phyloP scores from a whole-genome alignment of 2,888 invertebrate species.

The Aphidoletes aphidimyza region DNA sequence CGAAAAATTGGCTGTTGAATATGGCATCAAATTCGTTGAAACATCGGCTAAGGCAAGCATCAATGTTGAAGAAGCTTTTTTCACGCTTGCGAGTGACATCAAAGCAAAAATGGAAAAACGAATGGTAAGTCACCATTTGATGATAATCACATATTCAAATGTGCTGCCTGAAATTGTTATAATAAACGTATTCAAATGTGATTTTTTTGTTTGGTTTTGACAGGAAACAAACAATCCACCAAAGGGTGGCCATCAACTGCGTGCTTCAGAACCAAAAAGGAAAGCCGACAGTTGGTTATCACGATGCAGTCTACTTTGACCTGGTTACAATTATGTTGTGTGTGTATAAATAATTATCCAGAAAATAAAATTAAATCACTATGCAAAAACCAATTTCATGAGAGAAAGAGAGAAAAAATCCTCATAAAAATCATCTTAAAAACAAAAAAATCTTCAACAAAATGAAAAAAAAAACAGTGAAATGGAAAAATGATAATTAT shows the following conservation, averaged over 20 bases:
- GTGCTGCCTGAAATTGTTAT: no score
- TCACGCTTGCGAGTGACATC: constrained; percentile 95
- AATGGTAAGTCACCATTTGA: no score
- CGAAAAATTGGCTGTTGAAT: constrained; percentile 96
- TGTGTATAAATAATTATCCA: constrained; percentile 52
- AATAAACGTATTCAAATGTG: constrained; percentile 59
- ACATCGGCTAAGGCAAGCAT: constrained; percentile 98
- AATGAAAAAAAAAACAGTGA: neutral
- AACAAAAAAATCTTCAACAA: neutral
- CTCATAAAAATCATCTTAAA: neutral
- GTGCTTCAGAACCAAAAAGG: constrained; percentile 80
- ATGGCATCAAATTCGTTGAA: constrained; percentile 99
- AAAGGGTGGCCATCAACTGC: constrained; percentile 83
- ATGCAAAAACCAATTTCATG: neutral
- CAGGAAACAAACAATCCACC: constrained; percentile 92
- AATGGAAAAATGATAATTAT: constrained; percentile 7
- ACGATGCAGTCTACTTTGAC: constrained; percentile 90
- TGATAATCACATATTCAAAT: no score
- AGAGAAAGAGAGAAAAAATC: neutral
- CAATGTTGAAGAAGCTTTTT: constrained; percentile 98
- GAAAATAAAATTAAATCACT: constrained; percentile 2
- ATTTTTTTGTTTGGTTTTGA: constrained; percentile 55
- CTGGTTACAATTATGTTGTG: constrained; percentile 61
- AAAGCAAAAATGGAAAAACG: constrained; percentile 98
- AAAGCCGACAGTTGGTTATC: constrained; percentile 88